Percentiles rank a stretch among this genome's conserved stretches.
These are phyloP conservation scores for Lamprotornis superbus DNA, from an alignment of 2,113 vertebrate genomes.

Conservation along the genomic window DNA sequence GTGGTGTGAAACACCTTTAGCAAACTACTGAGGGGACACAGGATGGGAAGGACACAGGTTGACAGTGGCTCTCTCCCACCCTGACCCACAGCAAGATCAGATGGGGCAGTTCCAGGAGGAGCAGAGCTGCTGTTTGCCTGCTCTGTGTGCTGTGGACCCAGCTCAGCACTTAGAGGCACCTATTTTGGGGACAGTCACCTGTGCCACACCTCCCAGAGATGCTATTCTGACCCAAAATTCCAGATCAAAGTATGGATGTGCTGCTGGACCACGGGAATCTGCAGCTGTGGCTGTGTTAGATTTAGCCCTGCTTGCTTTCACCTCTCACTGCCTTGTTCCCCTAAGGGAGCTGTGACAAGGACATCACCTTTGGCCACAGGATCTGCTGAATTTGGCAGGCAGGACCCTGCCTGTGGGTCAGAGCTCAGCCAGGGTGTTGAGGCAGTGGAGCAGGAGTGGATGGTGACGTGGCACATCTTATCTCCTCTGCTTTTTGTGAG, in stretches of 20 bases:
- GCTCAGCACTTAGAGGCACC: accelerated
- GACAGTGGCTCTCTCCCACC: not conserved
- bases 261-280: not conserved
- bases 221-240: not conserved
- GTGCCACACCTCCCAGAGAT: not conserved
- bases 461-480: not conserved
- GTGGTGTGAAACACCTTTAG: not conserved
- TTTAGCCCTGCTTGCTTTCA: not conserved
- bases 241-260: not conserved
- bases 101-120: accelerated
- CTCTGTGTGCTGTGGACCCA: accelerated
- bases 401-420: not conserved
- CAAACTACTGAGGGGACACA: not conserved
- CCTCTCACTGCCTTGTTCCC: not conserved
- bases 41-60: not conserved
- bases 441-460: too few relatives aligned
- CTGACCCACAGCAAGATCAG: accelerated
- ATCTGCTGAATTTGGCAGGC: not conserved
- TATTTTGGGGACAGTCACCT: not conserved
- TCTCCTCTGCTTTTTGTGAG: not conserved
- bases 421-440: accelerated
- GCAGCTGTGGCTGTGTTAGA: not conserved
- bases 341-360: not conserved
- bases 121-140: accelerated
- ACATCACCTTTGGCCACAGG: not conserved